Evolutionary conservation across 1,140 invertebrate genomes (phyloP).

Genomic region (Stegodyphus mimosarum): DNA sequence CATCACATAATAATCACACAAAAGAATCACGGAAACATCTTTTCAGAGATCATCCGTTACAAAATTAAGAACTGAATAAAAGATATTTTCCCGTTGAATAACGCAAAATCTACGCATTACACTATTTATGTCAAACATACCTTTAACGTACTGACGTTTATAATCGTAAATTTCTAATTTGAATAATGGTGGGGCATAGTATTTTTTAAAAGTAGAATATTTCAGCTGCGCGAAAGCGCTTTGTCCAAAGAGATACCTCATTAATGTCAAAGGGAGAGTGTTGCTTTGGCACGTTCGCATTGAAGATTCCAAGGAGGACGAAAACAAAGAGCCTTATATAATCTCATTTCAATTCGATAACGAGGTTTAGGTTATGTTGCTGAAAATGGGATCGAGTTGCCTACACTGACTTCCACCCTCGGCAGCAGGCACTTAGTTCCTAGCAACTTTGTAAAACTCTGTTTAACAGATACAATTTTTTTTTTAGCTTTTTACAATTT

Average conservation of each 20-base stretch:
- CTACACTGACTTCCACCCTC: slow-evolving; percentile 60
- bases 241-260: slow-evolving; percentile 17
- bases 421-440: slow-evolving; percentile 61
- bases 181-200: no score
- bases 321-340: neutral
- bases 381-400: slow-evolving; percentile 60
- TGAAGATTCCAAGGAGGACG: neutral
- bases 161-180: no score
- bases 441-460: slow-evolving; percentile 62
- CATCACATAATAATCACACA: slow-evolving; percentile 30
- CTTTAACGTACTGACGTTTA: no score
- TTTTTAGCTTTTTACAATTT: slow-evolving; percentile 62
- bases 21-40: slow-evolving; percentile 41
- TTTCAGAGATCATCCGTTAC: slow-evolving; percentile 35
- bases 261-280: neutral
- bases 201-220: neutral
- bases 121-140: no score
- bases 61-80: slow-evolving; percentile 23
- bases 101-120: no score
- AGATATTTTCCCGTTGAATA: neutral
- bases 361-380: slow-evolving; percentile 46
- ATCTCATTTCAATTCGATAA: slow-evolving; percentile 25
- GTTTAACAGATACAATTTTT: slow-evolving; percentile 62
- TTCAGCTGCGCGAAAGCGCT: neutral
- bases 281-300: slow-evolving; percentile 40